phyloP scores from a whole-genome alignment of 92 coral and sea anemone species.

The Phenganax subtilis region DNA sequence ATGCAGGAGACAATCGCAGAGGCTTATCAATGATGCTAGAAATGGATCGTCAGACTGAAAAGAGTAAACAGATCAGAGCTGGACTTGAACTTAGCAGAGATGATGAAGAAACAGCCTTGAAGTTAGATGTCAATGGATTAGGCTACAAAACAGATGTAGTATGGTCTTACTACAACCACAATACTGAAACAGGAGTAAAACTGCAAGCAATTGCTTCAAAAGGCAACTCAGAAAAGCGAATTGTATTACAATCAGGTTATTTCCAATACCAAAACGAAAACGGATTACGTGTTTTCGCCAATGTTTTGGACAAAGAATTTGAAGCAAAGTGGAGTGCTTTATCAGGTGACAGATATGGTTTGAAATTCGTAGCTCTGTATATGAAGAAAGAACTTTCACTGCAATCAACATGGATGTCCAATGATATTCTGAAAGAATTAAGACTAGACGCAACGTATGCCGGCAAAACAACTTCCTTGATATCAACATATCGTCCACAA shows the following conservation, averaged over 20 bases:
- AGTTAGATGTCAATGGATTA: slow-evolving; percentile 59
- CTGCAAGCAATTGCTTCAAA: slow-evolving; percentile 61
- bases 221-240: slow-evolving; percentile 55
- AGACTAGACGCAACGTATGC: slow-evolving; percentile 59
- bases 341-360: slow-evolving; percentile 54
- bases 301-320: slow-evolving; percentile 60
- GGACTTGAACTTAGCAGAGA: slow-evolving; percentile 48
- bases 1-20: background rate
- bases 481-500: slow-evolving; percentile 36
- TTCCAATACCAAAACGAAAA: slow-evolving; percentile 51
- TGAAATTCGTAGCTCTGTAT: slow-evolving; percentile 63
- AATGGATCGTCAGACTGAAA: background rate
- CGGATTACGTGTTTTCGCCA: slow-evolving; percentile 67
- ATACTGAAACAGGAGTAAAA: slow-evolving; percentile 53
- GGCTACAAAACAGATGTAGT: slow-evolving; percentile 56
- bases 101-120: slow-evolving; percentile 61
- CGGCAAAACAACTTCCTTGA: slow-evolving; percentile 45
- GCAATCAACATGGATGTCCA: slow-evolving; percentile 54
- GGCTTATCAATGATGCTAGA: background rate
- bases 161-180: slow-evolving; percentile 60
- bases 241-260: slow-evolving; percentile 52
- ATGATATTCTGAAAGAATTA: slow-evolving; percentile 55
- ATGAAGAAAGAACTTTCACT: slow-evolving; percentile 59
- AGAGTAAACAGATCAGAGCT: slow-evolving; percentile 54
- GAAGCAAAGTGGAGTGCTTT: slow-evolving; percentile 69